phyloP scores from a whole-genome alignment of 92 coral and sea anemone genomes.

The Palythoa grandis region DNA sequence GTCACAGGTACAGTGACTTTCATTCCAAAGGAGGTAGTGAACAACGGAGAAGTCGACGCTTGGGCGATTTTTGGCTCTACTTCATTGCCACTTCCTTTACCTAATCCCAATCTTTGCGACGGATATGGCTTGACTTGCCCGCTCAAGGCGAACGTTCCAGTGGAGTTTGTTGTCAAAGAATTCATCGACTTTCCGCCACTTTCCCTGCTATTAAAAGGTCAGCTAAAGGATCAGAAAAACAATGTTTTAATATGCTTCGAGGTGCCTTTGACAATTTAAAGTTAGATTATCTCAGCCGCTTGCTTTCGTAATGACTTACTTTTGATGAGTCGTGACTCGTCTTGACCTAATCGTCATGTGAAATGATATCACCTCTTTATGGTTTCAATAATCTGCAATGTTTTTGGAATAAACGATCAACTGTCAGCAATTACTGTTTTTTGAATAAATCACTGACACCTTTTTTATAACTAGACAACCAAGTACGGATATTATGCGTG shows the following conservation, averaged over 20 bases:
- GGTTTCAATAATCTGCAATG: too few relatives aligned
- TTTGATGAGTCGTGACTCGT: not conserved
- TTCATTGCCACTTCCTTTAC: slow-evolving; percentile 17
- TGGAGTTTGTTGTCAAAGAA: slow-evolving; percentile 21
- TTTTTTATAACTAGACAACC: too few relatives aligned
- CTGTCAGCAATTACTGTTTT: too few relatives aligned
- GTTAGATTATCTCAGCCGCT: not conserved
- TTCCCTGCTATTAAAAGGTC: slow-evolving; percentile 20
- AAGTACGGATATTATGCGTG: too few relatives aligned
- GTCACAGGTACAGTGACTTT: slow-evolving; percentile 23
- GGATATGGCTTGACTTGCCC: slow-evolving; percentile 33
- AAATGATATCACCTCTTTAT: too few relatives aligned
- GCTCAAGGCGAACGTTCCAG: slow-evolving; percentile 25
- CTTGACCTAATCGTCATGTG: too few relatives aligned
- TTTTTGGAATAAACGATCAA: too few relatives aligned
- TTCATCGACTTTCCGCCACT: slow-evolving; percentile 34
- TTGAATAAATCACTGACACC: too few relatives aligned
- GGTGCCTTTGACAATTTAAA: slow-evolving; percentile 17
- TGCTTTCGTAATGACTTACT: too few relatives aligned
- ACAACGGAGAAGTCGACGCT: slow-evolving; percentile 25
- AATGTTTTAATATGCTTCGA: slow-evolving; percentile 38
- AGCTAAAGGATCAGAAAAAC: slow-evolving; percentile 12
- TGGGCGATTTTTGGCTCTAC: slow-evolving; percentile 30
- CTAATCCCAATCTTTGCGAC: slow-evolving; percentile 31
- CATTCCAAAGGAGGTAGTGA: slow-evolving; percentile 29